Evolutionary conservation across 2,797 vertebrate species (phyloP), one percentile per base, ranked within the genome.

Genomic region (Melanotaenia trifasciata): DNA sequence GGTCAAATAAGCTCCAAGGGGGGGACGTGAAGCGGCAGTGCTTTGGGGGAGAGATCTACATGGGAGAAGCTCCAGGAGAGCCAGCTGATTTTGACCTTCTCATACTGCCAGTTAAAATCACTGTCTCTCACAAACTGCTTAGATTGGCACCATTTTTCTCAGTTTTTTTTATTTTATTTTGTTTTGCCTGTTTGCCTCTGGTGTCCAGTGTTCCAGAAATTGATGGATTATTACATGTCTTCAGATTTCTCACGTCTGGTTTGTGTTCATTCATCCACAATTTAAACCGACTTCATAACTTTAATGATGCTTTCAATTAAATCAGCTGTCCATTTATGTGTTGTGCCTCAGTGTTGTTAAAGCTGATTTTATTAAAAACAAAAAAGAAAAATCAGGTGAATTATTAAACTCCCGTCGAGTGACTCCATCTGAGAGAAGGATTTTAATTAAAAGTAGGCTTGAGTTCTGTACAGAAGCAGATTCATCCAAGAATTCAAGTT

Each of bases 1-100:
- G 89, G 97, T 98, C 85, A 98, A 98, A 95, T 98, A 95, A 89
- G 84, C 45, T 67, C 65, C 72, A 0, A 5, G 10, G 32, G 65
- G 26, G 69, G 33, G 14, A 72, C 7, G 10, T 13, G 74, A 77
- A 51, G 50, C 56, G 0, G 64, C 75, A 43, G 1, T 47, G 72
- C 67, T 76, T 50, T 59, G 32, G 10, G 54, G 58, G 67, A 65
- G 63, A 58, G 28, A 13, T 40, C 26, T 70, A 45, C 51, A 69
- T 62, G 79, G 67, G 66, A 81, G 84, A 78, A 69, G 79, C 70
- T 74, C 60, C 60, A 51, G 69, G 66, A 70, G 67, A 70, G 51
- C 79, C 51, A 30, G 73, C 67, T 66, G 74, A 26, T 70, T 74
- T 64, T 40, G 74, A 78, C 77, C 84, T 73, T 71, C 87, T 70